Conservation (phyloP, 2,797 vertebrate species). For the Sardinella longiceps region DNA sequence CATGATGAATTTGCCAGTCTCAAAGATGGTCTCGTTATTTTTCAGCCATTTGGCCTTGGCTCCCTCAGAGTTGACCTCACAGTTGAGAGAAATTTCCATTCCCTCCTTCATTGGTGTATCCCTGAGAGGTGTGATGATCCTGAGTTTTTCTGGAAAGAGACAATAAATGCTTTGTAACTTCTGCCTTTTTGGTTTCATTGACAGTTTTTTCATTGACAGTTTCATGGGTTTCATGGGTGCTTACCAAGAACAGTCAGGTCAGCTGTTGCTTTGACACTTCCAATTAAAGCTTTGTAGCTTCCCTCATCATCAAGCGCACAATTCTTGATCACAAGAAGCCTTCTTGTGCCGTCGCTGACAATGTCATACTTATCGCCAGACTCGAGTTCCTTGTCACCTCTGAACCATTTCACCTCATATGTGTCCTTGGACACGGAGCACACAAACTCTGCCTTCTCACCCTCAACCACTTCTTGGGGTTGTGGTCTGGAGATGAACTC, state of each 20-base stretch:
- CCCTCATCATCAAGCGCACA: conserved; percentile 87
- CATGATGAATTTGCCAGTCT: conserved; percentile 93
- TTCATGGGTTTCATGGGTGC: conserved; percentile 64
- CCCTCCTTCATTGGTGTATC: conserved; percentile 89
- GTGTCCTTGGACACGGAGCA: conserved; percentile 95
- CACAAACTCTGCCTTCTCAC: conserved; percentile 91
- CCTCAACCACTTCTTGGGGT: conserved; percentile 91
- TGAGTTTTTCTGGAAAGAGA: conserved; percentile 88
- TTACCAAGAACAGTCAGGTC: conserved; percentile 89
- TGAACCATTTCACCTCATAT: conserved; percentile 90
- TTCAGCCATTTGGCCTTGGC: conserved; percentile 97
- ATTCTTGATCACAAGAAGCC: conserved; percentile 85
- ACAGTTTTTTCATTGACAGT: conserved; percentile 63
- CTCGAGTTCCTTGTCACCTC: conserved; percentile 80
- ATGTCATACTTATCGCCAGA: conserved; percentile 87
- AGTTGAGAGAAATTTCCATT: conserved; percentile 92
- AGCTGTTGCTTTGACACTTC: conserved; percentile 86
- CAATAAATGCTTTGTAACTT: conserved; percentile 31
- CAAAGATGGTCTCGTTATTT: conserved; percentile 91
- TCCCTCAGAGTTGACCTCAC: conserved; percentile 93
- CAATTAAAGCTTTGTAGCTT: conserved; percentile 83
- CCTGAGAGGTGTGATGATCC: conserved; percentile 89
- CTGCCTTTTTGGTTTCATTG: conserved; percentile 54
- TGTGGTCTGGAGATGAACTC: conserved; percentile 94
- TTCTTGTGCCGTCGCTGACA: conserved; percentile 89